A percentile compares a stretch with the other conserved stretches of the same genome.
phyloP scores from a whole-genome alignment of 2,888 invertebrate species.

The Chromoteleia sp. region DNA sequence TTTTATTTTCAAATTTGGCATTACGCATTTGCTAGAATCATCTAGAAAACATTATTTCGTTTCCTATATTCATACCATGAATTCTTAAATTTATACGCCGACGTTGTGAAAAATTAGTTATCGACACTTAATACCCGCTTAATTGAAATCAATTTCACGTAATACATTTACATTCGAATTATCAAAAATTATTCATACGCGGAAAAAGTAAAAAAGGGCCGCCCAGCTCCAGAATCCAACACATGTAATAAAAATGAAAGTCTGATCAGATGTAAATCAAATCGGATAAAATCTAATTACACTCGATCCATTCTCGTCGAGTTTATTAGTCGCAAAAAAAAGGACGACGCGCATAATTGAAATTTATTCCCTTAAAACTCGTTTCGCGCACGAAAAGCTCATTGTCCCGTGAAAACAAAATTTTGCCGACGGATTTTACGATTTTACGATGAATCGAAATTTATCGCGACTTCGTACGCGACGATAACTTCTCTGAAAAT shows the following conservation, averaged over 20 bases:
- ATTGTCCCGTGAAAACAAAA: conserved; percentile 21
- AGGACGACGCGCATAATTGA: conserved; percentile 10
- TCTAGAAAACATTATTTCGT: too few species aligned
- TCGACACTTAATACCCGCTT: too few species aligned
- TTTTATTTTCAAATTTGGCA: too few species aligned
- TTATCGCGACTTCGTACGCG: conserved; percentile 11
- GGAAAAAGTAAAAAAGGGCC: neutral
- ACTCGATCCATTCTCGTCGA: neutral
- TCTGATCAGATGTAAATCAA: conserved; percentile 30
- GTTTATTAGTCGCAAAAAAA: conserved; percentile 10
- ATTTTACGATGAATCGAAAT: conserved; percentile 28
- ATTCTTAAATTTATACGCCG: too few species aligned
- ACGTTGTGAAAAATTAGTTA: too few species aligned
- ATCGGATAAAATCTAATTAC: conserved; percentile 28
- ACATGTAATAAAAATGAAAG: conserved; percentile 11
- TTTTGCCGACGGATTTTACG: neutral
- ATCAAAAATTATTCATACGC: neutral
- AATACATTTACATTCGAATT: neutral
- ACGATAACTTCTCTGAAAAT: conserved; percentile 48
- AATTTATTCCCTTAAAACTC: conserved; percentile 15
- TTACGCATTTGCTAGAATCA: too few species aligned
- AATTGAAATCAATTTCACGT: neutral
- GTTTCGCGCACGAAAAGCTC: conserved; percentile 19
- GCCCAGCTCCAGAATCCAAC: neutral
- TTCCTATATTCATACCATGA: too few species aligned